phyloP scores from a whole-genome alignment of 2,888 invertebrate genomes.

The Eupithecia exiguata region DNA sequence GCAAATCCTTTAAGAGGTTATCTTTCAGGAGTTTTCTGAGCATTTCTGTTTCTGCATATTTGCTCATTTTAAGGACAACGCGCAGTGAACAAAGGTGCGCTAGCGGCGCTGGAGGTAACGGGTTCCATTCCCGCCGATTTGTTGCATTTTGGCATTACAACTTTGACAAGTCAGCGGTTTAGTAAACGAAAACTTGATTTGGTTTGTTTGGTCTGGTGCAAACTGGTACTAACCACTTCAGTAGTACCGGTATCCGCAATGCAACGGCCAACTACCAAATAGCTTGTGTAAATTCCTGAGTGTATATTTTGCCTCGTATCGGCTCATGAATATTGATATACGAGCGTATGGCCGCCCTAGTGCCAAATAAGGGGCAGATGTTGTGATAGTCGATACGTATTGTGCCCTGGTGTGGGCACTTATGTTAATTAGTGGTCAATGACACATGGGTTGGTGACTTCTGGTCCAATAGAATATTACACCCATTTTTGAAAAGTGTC shows the following conservation, averaged over 20 bases:
- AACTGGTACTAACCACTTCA: no score
- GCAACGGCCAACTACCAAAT: background rate
- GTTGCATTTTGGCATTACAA: no score
- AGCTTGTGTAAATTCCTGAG: slow-evolving; percentile 14
- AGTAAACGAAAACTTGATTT: no score
- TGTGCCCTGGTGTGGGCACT: background rate
- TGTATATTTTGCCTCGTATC: slow-evolving; percentile 17
- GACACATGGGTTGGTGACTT: background rate
- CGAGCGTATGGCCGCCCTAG: slow-evolving; percentile 11
- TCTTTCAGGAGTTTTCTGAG: slow-evolving; percentile 37
- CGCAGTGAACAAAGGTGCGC: no score
- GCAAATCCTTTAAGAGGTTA: slow-evolving; percentile 38
- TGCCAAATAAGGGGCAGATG: slow-evolving; percentile 19
- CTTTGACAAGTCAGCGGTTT: no score
- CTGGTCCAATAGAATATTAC: no score
- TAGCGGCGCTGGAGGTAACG: no score
- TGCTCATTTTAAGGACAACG: slow-evolving; percentile 23
- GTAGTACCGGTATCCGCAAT: background rate
- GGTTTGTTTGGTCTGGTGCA: no score
- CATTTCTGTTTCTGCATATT: no score
- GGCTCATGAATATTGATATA: slow-evolving; percentile 19
- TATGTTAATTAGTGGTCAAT: background rate
- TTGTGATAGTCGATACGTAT: background rate
- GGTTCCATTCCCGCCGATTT: no score
- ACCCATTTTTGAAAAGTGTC: no score